Percentiles rank a stretch among this genome's conserved stretches.
These are phyloP conservation scores for Caenorhabditis auriculariae DNA, from an alignment of 2,888 invertebrate species.

Conservation along the genomic window DNA sequence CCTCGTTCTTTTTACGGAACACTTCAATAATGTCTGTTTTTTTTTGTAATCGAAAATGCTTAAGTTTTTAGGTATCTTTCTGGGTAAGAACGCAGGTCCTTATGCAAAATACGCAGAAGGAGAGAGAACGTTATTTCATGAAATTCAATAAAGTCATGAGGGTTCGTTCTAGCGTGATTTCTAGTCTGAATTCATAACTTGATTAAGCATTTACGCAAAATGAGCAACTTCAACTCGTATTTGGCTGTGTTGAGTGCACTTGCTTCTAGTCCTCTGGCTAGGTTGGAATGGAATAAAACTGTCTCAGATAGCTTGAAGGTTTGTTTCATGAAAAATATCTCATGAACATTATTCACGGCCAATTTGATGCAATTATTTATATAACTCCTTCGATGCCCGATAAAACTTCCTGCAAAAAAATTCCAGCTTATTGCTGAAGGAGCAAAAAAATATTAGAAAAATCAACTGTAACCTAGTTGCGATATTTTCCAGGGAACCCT, in stretches of 20 bases:
- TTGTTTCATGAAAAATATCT: too few species aligned
- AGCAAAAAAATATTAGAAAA: too few species aligned
- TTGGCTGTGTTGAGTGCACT: slow-evolving; percentile 91
- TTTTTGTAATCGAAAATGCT: neutral
- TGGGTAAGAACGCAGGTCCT: slow-evolving; percentile 88
- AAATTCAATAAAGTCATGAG: slow-evolving; percentile 95
- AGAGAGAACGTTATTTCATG: slow-evolving; percentile 80
- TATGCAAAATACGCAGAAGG: slow-evolving; percentile 86
- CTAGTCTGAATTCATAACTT: too few species aligned
- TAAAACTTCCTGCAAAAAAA: too few species aligned
- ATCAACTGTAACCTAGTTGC: too few species aligned
- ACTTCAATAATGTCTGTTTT: slow-evolving; percentile 80
- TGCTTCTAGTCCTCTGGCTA: slow-evolving; percentile 85
- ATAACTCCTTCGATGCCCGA: too few species aligned
- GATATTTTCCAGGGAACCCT: too few species aligned
- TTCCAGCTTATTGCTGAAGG: too few species aligned
- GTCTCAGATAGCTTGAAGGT: slow-evolving; percentile 57
- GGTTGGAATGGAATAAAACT: slow-evolving; percentile 74
- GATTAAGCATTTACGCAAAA: slow-evolving; percentile 79
- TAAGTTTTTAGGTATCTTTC: slow-evolving; percentile 51
- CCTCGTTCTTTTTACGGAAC: slow-evolving; percentile 92
- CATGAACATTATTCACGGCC: neutral
- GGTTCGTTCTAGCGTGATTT: slow-evolving; percentile 50
- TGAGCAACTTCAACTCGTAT: slow-evolving; percentile 98
- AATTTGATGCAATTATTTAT: neutral